Conservation (phyloP, 2,888 invertebrate species). For the Chesias legatella region DNA sequence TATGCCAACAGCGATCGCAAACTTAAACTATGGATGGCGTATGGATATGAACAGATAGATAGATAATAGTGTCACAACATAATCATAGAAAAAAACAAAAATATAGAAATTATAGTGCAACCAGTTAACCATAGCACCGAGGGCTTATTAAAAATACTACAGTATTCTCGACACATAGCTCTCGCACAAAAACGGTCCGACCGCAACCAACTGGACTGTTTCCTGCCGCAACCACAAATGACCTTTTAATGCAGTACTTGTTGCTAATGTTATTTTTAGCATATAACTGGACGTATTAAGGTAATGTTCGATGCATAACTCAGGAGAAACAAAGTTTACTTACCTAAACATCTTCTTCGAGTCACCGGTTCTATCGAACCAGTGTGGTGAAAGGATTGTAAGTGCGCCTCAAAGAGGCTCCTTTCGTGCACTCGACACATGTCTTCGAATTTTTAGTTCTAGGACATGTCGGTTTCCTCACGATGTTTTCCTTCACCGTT, state of each 20-base stretch:
- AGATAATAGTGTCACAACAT: slow-evolving; percentile 5
- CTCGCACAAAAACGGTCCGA: slow-evolving; percentile 53
- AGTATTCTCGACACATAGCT: slow-evolving; percentile 40
- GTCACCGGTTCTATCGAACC: too few species aligned
- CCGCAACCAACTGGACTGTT: slow-evolving; percentile 61
- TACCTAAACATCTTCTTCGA: too few species aligned
- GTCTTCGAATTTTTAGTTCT: too few species aligned
- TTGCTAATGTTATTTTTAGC: slow-evolving; percentile 57
- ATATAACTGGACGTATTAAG: slow-evolving; percentile 41
- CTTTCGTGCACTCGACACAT: too few species aligned
- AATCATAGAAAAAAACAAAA: slow-evolving; percentile 6
- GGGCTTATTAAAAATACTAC: slow-evolving; percentile 41
- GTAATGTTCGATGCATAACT: slow-evolving; percentile 37
- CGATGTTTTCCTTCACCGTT: too few species aligned
- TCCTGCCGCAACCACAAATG: slow-evolving; percentile 71
- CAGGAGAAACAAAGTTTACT: background rate
- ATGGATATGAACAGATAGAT: too few species aligned
- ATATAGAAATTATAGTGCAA: slow-evolving; percentile 32
- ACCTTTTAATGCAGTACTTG: slow-evolving; percentile 58
- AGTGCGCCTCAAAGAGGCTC: too few species aligned
- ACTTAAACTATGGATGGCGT: too few species aligned
- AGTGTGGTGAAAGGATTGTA: too few species aligned
- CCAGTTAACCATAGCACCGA: slow-evolving; percentile 26
- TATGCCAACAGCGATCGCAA: too few species aligned
- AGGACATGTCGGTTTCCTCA: too few species aligned